These are phyloP conservation scores for Polia nebulosa DNA, from an alignment of 2,888 invertebrate genomes.

Conservation along the genomic window DNA sequence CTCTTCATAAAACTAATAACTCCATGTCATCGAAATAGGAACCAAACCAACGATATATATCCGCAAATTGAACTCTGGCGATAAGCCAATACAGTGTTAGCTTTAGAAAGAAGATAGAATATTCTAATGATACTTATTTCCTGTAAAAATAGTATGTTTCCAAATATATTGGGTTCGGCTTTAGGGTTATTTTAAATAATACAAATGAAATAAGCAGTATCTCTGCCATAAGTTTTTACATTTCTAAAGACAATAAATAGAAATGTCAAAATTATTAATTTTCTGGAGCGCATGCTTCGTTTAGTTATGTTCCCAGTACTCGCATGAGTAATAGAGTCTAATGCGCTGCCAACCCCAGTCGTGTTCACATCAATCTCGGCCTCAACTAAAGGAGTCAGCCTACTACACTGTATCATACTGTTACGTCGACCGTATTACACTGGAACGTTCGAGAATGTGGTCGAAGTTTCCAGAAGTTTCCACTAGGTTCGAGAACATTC, in stretches of 20 bases:
- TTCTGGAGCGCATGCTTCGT: slow-evolving; percentile 3
- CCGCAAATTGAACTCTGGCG: slow-evolving; percentile 6
- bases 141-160: too few relatives aligned
- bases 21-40: background rate
- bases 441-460: too few relatives aligned
- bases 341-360: slow-evolving; percentile 29
- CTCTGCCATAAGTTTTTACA: background rate
- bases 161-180: too few relatives aligned
- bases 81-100: slow-evolving; percentile 14
- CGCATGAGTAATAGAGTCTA: slow-evolving; percentile 35
- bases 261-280: slow-evolving; percentile 18
- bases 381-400: too few relatives aligned
- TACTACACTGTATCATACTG: too few relatives aligned
- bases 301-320: background rate
- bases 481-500: too few relatives aligned
- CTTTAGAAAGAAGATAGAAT: slow-evolving; percentile 6
- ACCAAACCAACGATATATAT: slow-evolving; percentile 3
- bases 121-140: background rate
- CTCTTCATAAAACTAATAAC: background rate
- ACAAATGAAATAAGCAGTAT: background rate
- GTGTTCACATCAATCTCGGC: slow-evolving; percentile 15
- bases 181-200: background rate
- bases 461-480: too few relatives aligned
- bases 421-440: too few relatives aligned
- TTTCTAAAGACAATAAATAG: background rate